Percentiles rank a stretch among this genome's conserved stretches.
phyloP scores from a whole-genome alignment of 2,888 invertebrate species.

The Zele albiditarsus region DNA sequence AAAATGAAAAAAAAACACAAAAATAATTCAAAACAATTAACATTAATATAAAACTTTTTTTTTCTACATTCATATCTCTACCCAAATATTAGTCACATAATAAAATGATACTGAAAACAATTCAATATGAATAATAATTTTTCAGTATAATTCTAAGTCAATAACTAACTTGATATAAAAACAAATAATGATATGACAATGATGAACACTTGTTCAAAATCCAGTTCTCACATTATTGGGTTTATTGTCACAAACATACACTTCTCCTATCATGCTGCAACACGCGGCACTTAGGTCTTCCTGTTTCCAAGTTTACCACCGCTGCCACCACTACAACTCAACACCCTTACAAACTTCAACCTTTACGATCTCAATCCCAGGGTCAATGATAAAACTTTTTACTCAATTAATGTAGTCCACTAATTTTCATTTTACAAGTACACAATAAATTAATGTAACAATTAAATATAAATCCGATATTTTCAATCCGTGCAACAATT shows the following conservation, averaged over 20 bases:
- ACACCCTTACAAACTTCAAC: neutral
- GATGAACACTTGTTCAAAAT: neutral
- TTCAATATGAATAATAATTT: too few species aligned
- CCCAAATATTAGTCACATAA: neutral
- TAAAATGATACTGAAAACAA: neutral
- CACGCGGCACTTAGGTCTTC: conserved; percentile 19
- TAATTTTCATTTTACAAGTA: neutral
- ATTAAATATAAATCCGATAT: too few species aligned
- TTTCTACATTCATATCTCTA: neutral
- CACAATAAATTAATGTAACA: neutral
- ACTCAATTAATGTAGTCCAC: neutral
- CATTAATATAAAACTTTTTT: neutral
- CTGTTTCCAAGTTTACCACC: conserved; percentile 13
- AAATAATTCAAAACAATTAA: neutral
- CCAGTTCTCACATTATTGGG: neutral
- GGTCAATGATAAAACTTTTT: neutral
- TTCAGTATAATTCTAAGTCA: too few species aligned
- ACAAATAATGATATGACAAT: neutral
- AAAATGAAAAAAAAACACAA: neutral
- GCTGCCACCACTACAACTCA: neutral
- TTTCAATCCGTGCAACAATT: neutral
- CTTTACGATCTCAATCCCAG: neutral
- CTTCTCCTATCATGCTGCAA: neutral
- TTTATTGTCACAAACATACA: conserved; percentile 2
- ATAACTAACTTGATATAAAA: neutral